Conservation (phyloP, 2,113 vertebrate species). For the Sturnira hondurensis region DNA sequence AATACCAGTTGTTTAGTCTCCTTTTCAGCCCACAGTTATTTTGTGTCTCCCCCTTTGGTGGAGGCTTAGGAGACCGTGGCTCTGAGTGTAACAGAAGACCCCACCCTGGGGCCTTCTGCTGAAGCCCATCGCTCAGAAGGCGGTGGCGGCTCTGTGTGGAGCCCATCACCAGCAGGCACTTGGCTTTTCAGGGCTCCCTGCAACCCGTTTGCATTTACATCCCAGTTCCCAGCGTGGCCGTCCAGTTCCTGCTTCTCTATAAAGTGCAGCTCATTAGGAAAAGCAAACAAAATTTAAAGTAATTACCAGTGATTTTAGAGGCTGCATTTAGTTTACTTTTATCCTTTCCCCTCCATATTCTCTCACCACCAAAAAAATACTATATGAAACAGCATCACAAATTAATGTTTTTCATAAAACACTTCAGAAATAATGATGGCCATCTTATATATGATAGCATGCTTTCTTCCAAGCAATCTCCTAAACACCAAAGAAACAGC, state of each 20-base stretch:
- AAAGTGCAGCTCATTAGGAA: constrained; percentile 68
- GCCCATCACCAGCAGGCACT: constrained; percentile 62
- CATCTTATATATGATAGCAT: constrained; percentile 48
- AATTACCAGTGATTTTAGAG: constrained; percentile 50
- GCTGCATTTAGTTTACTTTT: constrained; percentile 49
- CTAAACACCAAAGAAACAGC: constrained; percentile 50
- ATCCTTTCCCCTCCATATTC: background rate
- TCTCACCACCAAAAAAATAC: background rate
- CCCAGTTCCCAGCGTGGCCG: constrained; percentile 1
- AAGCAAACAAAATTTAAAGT: constrained; percentile 60
- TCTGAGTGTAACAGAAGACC: constrained; percentile 60
- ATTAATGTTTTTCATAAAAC: constrained; percentile 56
- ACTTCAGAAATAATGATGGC: constrained; percentile 47
- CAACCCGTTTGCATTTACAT: constrained; percentile 3
- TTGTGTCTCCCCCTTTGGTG: constrained; percentile 3
- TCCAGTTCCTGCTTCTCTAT: constrained; percentile 23
- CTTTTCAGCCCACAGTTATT: background rate
- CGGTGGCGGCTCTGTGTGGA: constrained; percentile 47
- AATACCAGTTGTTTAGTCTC: background rate
- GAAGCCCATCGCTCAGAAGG: constrained; percentile 70
- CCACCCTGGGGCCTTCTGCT: constrained; percentile 60
- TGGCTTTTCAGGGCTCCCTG: constrained; percentile 2
- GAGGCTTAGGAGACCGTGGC: background rate
- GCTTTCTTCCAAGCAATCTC: constrained; percentile 64
- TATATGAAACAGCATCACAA: constrained; percentile 35